Evolutionary conservation across 1,140 invertebrate genomes (phyloP).

Genomic region (Zaprionus inermis): DNA sequence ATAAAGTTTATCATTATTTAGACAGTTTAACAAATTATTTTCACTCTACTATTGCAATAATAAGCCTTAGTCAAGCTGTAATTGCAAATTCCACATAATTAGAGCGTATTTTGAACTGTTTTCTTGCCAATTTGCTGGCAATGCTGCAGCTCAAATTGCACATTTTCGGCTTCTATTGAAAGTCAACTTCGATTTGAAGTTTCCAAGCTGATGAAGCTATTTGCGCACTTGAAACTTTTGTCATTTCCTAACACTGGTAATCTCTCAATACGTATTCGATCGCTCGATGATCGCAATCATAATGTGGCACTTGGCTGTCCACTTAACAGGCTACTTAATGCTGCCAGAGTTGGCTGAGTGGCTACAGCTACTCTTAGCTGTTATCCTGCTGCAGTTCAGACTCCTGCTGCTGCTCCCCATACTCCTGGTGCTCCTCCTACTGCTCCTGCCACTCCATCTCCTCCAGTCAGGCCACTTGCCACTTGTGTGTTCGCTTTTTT

Average conservation of each 20-base stretch:
- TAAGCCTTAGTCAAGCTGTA: not conserved
- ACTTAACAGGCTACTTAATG: not conserved
- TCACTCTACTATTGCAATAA: no score
- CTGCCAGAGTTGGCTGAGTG: no score
- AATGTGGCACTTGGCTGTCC: conserved; percentile 4
- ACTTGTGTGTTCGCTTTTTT: conserved; percentile 1
- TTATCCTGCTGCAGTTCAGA: no score
- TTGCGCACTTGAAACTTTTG: conserved; percentile 4
- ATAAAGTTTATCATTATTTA: no score
- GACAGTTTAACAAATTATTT: no score
- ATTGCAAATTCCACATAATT: not conserved
- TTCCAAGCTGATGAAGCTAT: not conserved
- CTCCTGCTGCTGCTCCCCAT: not conserved
- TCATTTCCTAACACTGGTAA: not conserved
- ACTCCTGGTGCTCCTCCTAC: not conserved
- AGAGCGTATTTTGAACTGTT: not conserved
- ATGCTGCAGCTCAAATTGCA: not conserved
- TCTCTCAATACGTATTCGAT: not conserved
- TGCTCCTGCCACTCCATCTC: not conserved
- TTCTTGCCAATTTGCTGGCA: not conserved
- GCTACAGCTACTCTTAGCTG: no score
- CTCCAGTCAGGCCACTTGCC: not conserved
- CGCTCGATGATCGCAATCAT: not conserved
- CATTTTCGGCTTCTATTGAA: not conserved
- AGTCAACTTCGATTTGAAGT: not conserved